These are phyloP conservation scores for Oophaga pumilio DNA, from an alignment of 2,113 vertebrate genomes.

Conservation along the genomic window DNA sequence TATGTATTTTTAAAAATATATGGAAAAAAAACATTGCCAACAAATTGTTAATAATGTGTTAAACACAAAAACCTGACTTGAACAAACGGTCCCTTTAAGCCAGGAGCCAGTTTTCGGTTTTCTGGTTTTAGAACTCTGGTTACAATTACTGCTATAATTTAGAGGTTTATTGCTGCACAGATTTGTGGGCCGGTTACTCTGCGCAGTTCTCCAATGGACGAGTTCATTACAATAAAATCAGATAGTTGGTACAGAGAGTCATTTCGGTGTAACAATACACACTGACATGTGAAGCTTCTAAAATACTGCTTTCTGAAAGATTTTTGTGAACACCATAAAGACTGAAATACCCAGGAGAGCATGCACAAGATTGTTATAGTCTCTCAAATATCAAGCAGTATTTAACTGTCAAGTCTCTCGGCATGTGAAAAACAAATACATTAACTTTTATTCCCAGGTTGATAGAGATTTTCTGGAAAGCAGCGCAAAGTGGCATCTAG, in stretches of 20 bases:
- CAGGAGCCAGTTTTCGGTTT: slow-evolving; percentile 1
- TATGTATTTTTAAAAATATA: no score
- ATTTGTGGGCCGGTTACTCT: background rate
- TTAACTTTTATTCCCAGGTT: slow-evolving; percentile 41
- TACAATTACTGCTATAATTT: slow-evolving; percentile 36
- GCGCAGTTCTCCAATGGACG: background rate
- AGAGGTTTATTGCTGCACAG: slow-evolving; percentile 21
- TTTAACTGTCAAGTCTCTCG: slow-evolving; percentile 39
- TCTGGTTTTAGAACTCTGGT: background rate
- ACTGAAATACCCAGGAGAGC: slow-evolving; percentile 8
- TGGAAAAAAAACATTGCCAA: no score
- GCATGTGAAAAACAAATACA: slow-evolving; percentile 38
- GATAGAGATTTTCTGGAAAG: slow-evolving; percentile 22
- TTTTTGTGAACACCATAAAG: slow-evolving; percentile 46
- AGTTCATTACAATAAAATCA: slow-evolving; percentile 29
- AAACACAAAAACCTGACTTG: no score
- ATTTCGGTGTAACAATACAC: slow-evolving; percentile 24
- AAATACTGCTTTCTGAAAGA: slow-evolving; percentile 41
- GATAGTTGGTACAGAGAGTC: background rate
- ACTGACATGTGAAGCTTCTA: background rate
- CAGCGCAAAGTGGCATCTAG: background rate
- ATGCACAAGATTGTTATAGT: slow-evolving; percentile 33
- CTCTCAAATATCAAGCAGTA: slow-evolving; percentile 23
- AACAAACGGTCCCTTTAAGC: background rate
- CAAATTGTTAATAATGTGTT: no score